Evolutionary conservation across 2,113 vertebrate species (phyloP).

Genomic region (Dolichallabes microphthalmus): DNA sequence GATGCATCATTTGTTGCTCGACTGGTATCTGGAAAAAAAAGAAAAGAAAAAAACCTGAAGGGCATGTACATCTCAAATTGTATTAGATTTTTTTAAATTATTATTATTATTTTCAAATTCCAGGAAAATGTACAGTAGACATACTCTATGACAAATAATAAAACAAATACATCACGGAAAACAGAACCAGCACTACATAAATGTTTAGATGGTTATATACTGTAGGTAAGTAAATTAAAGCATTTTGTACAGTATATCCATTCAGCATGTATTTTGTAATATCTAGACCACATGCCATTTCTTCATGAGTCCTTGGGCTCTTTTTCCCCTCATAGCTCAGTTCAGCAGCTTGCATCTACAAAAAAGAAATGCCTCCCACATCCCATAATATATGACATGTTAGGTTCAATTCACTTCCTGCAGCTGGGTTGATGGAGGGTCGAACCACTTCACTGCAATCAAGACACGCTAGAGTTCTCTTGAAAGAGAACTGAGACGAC

Average conservation of each 20-base stretch:
- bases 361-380: background rate
- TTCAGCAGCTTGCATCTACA: background rate
- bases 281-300: background rate
- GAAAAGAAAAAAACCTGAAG: background rate
- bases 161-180: background rate
- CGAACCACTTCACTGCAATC: background rate
- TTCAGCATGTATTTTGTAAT: background rate
- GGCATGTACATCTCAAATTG: background rate
- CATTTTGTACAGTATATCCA: background rate
- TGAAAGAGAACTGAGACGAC: no score
- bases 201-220: background rate
- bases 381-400: background rate
- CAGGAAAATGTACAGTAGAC: background rate
- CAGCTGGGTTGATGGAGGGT: background rate
- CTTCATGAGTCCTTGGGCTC: background rate
- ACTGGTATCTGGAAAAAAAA: background rate
- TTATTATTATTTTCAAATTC: no score
- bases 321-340: background rate
- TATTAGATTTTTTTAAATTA: background rate
- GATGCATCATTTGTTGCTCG: background rate
- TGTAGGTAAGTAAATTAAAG: background rate
- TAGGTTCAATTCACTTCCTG: conserved; percentile 11
- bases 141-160: background rate
- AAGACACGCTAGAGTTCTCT: background rate
- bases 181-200: background rate